A percentile compares a stretch with the other conserved stretches of the same genome.
Evolutionary conservation across 2,797 vertebrate species (phyloP).

Genomic region (Intellagama lesueurii): DNA sequence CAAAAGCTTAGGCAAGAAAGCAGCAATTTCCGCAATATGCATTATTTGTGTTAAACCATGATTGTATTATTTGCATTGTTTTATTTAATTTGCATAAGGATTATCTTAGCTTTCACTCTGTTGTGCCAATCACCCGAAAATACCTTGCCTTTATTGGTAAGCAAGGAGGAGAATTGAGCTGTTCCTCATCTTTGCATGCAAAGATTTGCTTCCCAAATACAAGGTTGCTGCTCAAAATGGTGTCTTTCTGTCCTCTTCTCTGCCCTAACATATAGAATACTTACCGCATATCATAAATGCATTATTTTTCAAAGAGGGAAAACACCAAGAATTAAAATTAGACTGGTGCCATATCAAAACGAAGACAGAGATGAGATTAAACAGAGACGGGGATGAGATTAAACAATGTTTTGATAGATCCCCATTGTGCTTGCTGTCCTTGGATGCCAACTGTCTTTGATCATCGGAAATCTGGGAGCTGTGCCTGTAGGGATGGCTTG

Average conservation of each 20-base stretch:
- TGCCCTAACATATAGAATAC: background rate
- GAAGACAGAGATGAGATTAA: background rate
- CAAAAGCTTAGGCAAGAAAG: no score
- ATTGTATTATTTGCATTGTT: no score
- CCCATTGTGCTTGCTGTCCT: conserved; percentile 28
- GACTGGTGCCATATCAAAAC: accelerated
- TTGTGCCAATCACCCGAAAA: no score
- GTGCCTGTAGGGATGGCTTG: conserved; percentile 46
- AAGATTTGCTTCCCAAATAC: background rate
- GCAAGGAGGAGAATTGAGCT: no score
- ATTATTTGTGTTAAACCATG: no score
- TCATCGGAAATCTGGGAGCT: background rate
- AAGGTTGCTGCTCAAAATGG: background rate
- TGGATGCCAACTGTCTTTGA: conserved; percentile 51
- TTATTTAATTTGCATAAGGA: no score
- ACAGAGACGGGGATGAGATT: background rate
- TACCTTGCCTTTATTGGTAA: no score
- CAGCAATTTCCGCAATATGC: no score
- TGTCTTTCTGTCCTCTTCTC: background rate
- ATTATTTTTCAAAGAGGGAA: background rate
- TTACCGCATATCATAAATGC: background rate
- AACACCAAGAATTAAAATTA: background rate
- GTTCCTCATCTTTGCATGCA: no score
- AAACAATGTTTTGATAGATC: conserved; percentile 29
- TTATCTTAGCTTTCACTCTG: no score